Evolutionary conservation across 2,888 invertebrate species (phyloP).

Genomic region (Drosophila mimetica): DNA sequence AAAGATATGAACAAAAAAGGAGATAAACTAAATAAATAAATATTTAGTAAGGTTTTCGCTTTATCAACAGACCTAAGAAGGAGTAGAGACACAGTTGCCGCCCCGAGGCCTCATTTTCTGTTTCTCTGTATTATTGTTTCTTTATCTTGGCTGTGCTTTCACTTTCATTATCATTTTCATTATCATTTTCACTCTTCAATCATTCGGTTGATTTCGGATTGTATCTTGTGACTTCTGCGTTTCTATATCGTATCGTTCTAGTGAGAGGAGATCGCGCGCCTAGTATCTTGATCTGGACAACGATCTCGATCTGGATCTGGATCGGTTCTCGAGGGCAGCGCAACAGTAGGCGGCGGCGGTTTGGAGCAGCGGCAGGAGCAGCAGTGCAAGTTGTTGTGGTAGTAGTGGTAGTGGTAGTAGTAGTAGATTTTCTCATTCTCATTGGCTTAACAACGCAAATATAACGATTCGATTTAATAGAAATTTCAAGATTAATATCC

Average conservation of each 20-base stretch:
- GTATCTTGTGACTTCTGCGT: conserved; percentile 35
- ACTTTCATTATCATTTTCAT: conserved; percentile 16
- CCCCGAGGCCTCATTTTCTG: conserved; percentile 38
- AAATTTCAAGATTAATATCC: conserved; percentile 65
- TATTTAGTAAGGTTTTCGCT: conserved; percentile 46
- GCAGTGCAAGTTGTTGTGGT: conserved; percentile 81
- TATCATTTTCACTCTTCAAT: conserved; percentile 8
- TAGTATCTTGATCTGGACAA: conserved; percentile 20
- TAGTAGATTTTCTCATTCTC: conserved; percentile 84
- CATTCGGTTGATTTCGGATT: conserved; percentile 8
- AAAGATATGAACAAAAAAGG: conserved; percentile 43
- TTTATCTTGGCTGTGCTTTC: conserved; percentile 16
- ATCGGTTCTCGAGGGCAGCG: conserved; percentile 20
- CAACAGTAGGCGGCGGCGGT: conserved; percentile 44
- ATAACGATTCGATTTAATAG: conserved; percentile 77
- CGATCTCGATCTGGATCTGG: conserved; percentile 24
- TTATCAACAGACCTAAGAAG: conserved; percentile 59
- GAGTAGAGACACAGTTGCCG: conserved; percentile 46
- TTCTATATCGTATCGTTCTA: conserved; percentile 26
- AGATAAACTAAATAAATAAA: conserved; percentile 53
- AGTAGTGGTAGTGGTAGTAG: conserved; percentile 80
- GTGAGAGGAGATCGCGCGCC: conserved; percentile 39
- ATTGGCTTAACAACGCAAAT: conserved; percentile 84
- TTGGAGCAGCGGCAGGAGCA: conserved; percentile 78
- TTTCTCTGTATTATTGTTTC: conserved; percentile 39